Evolutionary conservation across 2,113 vertebrate genomes (phyloP).

Genomic region (Ceyx margarethae): DNA sequence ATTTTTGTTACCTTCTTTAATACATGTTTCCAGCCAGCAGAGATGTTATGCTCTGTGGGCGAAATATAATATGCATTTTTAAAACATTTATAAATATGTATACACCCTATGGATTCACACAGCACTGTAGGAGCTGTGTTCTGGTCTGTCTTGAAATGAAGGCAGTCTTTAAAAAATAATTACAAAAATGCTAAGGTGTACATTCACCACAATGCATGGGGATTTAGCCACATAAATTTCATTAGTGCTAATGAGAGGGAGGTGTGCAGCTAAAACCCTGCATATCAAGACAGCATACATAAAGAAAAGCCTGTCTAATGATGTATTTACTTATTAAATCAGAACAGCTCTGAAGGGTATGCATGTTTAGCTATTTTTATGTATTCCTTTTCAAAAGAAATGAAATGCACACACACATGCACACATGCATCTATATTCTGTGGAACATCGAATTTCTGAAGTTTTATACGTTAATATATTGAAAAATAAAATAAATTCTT

Average conservation of each 20-base stretch:
- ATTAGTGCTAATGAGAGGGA: constrained; percentile 59
- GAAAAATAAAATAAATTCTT: not conserved
- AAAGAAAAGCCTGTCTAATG: constrained; percentile 52
- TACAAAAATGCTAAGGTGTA: constrained; percentile 47
- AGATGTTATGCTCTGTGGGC: constrained; percentile 45
- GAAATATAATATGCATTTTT: constrained; percentile 61
- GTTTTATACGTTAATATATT: not conserved
- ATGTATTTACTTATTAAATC: constrained; percentile 49
- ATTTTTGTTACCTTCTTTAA: constrained; percentile 59
- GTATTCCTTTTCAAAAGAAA: constrained; percentile 9
- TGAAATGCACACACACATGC: accelerated
- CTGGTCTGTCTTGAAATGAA: constrained; percentile 19
- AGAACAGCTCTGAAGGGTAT: constrained; percentile 26
- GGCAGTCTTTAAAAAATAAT: constrained; percentile 59
- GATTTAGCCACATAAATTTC: constrained; percentile 53
- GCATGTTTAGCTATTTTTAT: constrained; percentile 20
- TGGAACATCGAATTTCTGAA: not conserved
- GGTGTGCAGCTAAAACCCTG: constrained; percentile 16
- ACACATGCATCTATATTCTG: not conserved
- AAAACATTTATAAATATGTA: constrained; percentile 68
- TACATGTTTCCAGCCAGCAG: constrained; percentile 38
- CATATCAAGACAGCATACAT: constrained; percentile 27
- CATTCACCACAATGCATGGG: constrained; percentile 13
- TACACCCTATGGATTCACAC: constrained; percentile 39
- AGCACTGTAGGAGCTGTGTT: not conserved